phyloP scores from a whole-genome alignment of 1,140 invertebrate species.

The Drosophila equinoxialis region DNA sequence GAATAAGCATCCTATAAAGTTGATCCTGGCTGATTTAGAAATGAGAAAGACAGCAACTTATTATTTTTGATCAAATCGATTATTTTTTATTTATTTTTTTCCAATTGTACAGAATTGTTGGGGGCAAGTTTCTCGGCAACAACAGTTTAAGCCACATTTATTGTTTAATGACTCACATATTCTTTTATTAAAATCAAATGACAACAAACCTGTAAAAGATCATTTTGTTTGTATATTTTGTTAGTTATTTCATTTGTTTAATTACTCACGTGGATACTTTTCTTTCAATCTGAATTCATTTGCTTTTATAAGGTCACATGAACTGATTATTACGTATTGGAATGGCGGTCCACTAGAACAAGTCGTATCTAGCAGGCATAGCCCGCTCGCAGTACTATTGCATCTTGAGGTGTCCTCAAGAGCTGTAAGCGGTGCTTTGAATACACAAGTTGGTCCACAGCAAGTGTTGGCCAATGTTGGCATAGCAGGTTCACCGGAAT shows the following conservation, averaged over 20 bases:
- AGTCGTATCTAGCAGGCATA: slow-evolving; percentile 33
- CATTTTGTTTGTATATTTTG: too few species aligned
- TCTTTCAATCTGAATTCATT: not conserved
- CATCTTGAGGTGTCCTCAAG: not conserved
- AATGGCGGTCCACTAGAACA: slow-evolving; percentile 3
- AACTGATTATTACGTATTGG: not conserved
- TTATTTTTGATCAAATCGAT: not conserved
- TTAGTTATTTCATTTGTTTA: too few species aligned
- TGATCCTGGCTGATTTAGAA: too few species aligned
- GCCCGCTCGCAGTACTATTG: too few species aligned
- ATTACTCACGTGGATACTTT: slow-evolving; percentile 5
- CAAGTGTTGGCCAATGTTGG: slow-evolving; percentile 37
- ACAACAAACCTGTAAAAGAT: slow-evolving; percentile 12
- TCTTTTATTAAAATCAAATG: not conserved
- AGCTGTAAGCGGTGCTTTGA: not conserved
- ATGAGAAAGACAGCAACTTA: too few species aligned
- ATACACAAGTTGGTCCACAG: slow-evolving; percentile 28
- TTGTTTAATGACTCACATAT: slow-evolving; percentile 9
- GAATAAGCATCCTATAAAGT: too few species aligned
- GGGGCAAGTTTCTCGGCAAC: slow-evolving; percentile 39
- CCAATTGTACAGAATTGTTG: slow-evolving; percentile 24
- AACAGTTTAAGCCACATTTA: slow-evolving; percentile 38
- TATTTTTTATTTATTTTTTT: slow-evolving; percentile 17
- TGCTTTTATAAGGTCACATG: not conserved
- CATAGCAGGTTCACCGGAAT: slow-evolving; percentile 10